Base-by-base conservation (phyloP, 2,888 invertebrate species). In the Empis livida region DNA sequence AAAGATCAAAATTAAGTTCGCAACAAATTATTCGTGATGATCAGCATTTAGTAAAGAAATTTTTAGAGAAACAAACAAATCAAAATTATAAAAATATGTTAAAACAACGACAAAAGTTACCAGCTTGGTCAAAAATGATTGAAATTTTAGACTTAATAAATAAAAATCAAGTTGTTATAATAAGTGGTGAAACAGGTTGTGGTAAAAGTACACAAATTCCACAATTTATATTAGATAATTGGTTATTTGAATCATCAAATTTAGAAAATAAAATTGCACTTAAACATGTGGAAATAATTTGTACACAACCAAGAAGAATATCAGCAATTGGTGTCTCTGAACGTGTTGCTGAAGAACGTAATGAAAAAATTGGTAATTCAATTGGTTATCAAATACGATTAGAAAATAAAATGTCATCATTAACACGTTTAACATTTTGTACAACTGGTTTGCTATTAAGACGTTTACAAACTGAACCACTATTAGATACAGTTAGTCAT, bases 301-400 rank as follows among this genome's bases (percentile, higher is more conserved):
- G 93, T 60, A 93, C 94, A 0, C 94, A 96, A 65, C 95, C 95
- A 0, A 75, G 95, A 41, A 73, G 92, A 56, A 80, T 96, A 59
- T 91, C 94, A 0, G 93, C 94, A 3, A 84, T 94, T 46, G 89
- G 90, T 13, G 89, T 95, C 0, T 90, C 94, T 0, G 92, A 94
- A 59, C 74, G 94, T 59, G 93, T 95, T 0, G 85, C 94, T 0
- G 78, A 82, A 5, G 95, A 96, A 65, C 73, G 94, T 46, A 73
- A 76, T 20, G 94, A 94, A 63, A 79, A 59, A n/a, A 56, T 64
- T 44, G 66, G 66, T 5, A 60, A 62, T 46, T 63, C 65, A 44
- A 64, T 78, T 6, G 79, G 79, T 42, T 82, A 82, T 56, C 78
- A 87, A 75, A 87, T 88, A 53, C 74, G 87, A 46, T 66, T 89